Evolutionary conservation across 2,888 invertebrate genomes (phyloP).

Genomic region (Campoletis raptor): DNA sequence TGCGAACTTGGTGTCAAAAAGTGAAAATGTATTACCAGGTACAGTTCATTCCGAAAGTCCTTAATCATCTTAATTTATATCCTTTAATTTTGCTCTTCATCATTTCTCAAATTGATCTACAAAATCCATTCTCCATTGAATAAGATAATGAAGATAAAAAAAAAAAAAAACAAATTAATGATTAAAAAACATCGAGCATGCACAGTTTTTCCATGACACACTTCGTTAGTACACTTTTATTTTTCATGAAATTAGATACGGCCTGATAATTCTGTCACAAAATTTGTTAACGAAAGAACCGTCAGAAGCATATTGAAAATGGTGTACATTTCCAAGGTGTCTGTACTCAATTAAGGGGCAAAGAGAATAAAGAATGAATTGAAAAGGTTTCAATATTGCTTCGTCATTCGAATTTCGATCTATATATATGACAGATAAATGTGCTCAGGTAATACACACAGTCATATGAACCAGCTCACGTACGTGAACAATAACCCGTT

Average conservation of each 20-base stretch:
- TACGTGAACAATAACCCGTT: conserved; percentile 45
- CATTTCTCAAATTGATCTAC: neutral
- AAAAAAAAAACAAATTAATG: neutral
- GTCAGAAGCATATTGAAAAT: neutral
- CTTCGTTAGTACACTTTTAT: too few species aligned
- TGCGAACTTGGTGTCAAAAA: neutral
- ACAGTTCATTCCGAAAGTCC: neutral
- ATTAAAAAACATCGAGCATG: neutral
- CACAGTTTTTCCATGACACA: too few species aligned
- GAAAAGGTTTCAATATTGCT: conserved; percentile 47
- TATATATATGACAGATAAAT: neutral
- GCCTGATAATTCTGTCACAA: neutral
- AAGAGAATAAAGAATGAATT: conserved; percentile 42
- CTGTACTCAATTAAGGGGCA: neutral
- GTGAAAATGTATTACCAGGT: neutral
- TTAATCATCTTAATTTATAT: neutral
- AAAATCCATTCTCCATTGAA: neutral
- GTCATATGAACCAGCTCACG: neutral
- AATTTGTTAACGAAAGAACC: neutral
- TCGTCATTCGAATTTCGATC: conserved; percentile 38
- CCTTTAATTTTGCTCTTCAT: neutral
- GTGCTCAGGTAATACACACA: neutral
- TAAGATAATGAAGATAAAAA: neutral
- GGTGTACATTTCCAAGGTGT: neutral
- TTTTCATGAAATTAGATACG: neutral